Conservation (phyloP, 2,797 vertebrate species). For the Oreonectes daqikongensis region DNA sequence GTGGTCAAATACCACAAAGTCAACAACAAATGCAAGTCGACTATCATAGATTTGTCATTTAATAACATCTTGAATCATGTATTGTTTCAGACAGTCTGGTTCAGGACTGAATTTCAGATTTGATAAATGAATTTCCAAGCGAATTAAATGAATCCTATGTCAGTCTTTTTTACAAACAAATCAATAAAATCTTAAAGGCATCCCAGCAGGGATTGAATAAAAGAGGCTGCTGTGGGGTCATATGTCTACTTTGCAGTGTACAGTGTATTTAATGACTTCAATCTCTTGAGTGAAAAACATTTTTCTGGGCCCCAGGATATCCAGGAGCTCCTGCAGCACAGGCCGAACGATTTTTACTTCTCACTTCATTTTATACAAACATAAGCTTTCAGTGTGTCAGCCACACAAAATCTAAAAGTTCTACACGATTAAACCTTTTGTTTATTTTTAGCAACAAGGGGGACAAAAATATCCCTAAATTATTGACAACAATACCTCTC, state of each 20-base stretch:
- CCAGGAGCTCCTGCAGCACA: slow-evolving; percentile 16
- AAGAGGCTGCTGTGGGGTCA: slow-evolving; percentile 1
- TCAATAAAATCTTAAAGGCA: slow-evolving; percentile 31
- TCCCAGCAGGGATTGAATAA: slow-evolving; percentile 2
- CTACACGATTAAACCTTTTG: background rate
- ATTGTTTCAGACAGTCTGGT: background rate
- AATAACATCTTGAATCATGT: slow-evolving; percentile 6
- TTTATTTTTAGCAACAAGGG: slow-evolving; percentile 1
- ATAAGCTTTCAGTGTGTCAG: background rate
- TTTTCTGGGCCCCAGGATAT: slow-evolving; percentile 40
- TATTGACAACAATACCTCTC: slow-evolving; percentile 14
- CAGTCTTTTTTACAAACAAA: slow-evolving; percentile 29
- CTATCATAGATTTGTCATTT: background rate
- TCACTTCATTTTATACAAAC: slow-evolving; percentile 25
- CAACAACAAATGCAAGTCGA: background rate
- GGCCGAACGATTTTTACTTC: slow-evolving; percentile 30
- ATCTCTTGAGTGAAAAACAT: slow-evolving; percentile 40
- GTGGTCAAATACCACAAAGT: background rate
- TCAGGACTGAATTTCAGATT: background rate
- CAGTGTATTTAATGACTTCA: slow-evolving; percentile 46
- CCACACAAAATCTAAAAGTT: slow-evolving; percentile 10
- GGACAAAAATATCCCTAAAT: background rate
- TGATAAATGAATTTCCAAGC: background rate
- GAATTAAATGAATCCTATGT: background rate
- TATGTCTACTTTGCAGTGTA: slow-evolving; percentile 34